A percentile compares a stretch with the other conserved stretches of the same genome.
phyloP scores from a whole-genome alignment of 2,888 invertebrate genomes.

The Ephialtes manifestator region DNA sequence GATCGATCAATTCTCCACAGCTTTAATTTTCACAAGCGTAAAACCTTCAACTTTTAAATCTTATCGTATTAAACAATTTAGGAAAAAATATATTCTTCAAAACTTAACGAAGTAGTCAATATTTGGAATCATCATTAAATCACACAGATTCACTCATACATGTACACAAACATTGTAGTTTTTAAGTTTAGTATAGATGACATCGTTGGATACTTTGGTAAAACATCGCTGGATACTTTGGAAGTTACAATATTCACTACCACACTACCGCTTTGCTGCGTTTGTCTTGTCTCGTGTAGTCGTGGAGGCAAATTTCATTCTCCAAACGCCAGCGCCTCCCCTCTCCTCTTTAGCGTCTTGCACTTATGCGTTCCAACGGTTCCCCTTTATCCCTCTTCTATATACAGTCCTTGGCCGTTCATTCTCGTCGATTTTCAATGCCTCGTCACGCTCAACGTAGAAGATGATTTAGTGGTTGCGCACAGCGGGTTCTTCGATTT shows the following conservation, averaged over 20 bases:
- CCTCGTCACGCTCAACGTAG: not conserved
- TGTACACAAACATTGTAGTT: not conserved
- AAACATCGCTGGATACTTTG: not conserved
- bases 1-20: not conserved
- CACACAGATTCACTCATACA: not conserved
- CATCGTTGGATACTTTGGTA: not conserved
- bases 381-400: not conserved
- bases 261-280: not conserved
- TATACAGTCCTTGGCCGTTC: not conserved
- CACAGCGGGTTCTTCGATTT: not conserved
- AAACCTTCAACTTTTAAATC: slow-evolving; percentile 2
- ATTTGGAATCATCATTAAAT: not conserved
- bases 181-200: too few species aligned
- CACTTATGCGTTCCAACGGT: not conserved
- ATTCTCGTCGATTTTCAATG: slow-evolving; percentile 21
- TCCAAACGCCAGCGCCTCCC: not conserved
- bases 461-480: slow-evolving; percentile 1
- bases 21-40: not conserved
- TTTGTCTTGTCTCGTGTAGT: not conserved
- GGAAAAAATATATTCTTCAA: not conserved
- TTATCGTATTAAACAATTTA: not conserved
- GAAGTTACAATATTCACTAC: not conserved
- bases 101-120: not conserved
- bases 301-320: slow-evolving; percentile 5
- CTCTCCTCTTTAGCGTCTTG: not conserved